These are phyloP conservation scores for Seriola dumerili DNA, from an alignment of 2,113 vertebrate species.

Conservation along the genomic window DNA sequence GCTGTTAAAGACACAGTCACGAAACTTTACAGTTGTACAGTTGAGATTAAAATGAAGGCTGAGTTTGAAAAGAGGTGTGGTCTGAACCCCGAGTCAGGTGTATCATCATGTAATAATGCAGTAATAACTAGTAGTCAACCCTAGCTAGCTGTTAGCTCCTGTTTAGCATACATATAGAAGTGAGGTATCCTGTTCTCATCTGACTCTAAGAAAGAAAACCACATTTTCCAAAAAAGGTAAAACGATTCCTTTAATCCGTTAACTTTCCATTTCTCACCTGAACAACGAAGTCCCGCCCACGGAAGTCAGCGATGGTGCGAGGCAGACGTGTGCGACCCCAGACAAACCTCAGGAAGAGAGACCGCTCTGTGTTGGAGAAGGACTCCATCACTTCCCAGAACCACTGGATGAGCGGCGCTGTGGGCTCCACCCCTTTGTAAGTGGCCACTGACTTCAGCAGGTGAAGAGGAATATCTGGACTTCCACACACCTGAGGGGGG, in stretches of 20 bases:
- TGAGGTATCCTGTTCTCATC: no score
- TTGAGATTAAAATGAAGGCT: no score
- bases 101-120: no score
- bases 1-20: no score
- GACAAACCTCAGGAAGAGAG: conserved; percentile 96
- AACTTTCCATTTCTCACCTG: conserved; percentile 85
- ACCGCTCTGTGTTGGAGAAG: conserved; percentile 97
- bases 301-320: conserved; percentile 98
- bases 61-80: no score
- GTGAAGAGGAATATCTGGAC: conserved; percentile 97
- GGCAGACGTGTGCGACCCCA: conserved; percentile 98
- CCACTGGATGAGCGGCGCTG: conserved; percentile 93
- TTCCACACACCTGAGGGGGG: conserved; percentile 92
- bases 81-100: no score
- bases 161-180: neutral
- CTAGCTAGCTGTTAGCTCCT: neutral
- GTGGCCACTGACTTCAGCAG: conserved; percentile 98
- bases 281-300: conserved; percentile 97
- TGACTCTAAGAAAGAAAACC: neutral
- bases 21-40: no score
- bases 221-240: neutral
- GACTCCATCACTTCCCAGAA: conserved; percentile 99
- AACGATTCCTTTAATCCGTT: neutral
- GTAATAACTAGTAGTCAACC: no score
- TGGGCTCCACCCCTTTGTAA: conserved; percentile 96